Evolutionary conservation across 1,140 invertebrate genomes (phyloP).

Genomic region (Bombus superbus): DNA sequence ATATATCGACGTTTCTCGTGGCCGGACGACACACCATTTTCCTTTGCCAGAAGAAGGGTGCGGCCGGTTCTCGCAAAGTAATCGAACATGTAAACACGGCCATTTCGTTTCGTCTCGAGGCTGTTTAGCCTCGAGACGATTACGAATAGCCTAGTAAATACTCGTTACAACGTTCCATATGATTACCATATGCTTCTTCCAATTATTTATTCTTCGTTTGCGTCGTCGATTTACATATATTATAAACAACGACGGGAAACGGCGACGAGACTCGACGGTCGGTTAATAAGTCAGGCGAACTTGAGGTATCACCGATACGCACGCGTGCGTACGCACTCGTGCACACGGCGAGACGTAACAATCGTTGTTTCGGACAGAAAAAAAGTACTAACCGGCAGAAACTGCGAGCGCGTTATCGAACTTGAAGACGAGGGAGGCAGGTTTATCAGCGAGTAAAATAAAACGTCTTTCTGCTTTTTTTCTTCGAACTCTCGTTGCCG

Average conservation of each 20-base stretch:
- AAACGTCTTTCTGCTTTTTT: not conserved
- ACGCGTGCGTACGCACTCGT: not conserved
- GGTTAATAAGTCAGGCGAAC: not conserved
- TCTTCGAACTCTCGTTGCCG: conserved; percentile 34
- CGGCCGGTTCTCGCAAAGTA: not conserved
- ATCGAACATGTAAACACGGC: not conserved
- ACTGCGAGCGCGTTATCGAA: conserved; percentile 11
- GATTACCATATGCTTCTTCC: not conserved
- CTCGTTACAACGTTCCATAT: not conserved
- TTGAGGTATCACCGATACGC: not conserved
- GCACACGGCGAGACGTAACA: not conserved
- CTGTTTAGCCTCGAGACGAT: not conserved
- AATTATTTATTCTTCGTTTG: too few species aligned
- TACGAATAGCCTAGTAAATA: too few species aligned
- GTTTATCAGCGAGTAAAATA: not conserved
- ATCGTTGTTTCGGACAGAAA: conserved; percentile 15
- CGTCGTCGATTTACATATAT: conserved; percentile 1
- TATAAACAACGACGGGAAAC: conserved; percentile 33
- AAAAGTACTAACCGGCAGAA: not conserved
- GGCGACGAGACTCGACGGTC: conserved; percentile 31
- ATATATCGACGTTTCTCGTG: conserved; percentile 8
- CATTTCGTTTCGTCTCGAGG: too few species aligned
- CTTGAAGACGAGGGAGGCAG: not conserved
- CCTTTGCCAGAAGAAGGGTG: not conserved
- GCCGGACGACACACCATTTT: not conserved